Conservation (phyloP, 2,888 invertebrate species). For the Dilophus febrilis region DNA sequence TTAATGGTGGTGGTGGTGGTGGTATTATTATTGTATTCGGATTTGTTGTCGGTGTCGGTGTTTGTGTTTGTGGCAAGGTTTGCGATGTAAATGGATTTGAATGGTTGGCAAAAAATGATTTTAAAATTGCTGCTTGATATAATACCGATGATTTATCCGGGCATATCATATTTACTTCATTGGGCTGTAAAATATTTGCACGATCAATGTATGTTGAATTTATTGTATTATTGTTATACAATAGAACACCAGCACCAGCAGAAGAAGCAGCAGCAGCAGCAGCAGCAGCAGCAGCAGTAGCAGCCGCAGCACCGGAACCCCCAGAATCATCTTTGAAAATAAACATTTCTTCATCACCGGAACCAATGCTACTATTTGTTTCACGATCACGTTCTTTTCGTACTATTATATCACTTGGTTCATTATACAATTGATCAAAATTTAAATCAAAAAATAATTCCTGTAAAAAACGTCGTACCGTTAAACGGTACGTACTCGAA, state of each 20-base stretch:
- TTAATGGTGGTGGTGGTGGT: too few species aligned
- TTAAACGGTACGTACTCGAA: constrained; percentile 62
- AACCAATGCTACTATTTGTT: too few species aligned
- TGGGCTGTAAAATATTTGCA: too few species aligned
- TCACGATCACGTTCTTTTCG: constrained; percentile 10
- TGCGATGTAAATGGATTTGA: constrained; percentile 29
- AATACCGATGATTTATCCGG: background rate
- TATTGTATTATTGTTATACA: background rate
- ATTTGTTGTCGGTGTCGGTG: too few species aligned
- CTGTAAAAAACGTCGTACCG: constrained; percentile 74
- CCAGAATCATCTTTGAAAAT: background rate
- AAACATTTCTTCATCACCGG: background rate
- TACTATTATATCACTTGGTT: constrained; percentile 33
- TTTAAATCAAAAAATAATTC: constrained; percentile 79
- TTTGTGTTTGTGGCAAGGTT: too few species aligned
- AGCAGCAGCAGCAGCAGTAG: background rate
- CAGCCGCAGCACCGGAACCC: background rate
- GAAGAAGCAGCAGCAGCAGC: background rate
- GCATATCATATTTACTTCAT: background rate
- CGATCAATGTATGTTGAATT: background rate
- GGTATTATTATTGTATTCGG: background rate
- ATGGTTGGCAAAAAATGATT: constrained; percentile 17
- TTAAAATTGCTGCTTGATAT: too few species aligned
- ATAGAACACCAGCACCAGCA: background rate
- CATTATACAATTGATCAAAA: constrained; percentile 44